A percentile compares a stretch with the other conserved stretches of the same genome.
Conservation (phyloP, 2,797 vertebrate genomes). For the Ptychadena robeensis region DNA sequence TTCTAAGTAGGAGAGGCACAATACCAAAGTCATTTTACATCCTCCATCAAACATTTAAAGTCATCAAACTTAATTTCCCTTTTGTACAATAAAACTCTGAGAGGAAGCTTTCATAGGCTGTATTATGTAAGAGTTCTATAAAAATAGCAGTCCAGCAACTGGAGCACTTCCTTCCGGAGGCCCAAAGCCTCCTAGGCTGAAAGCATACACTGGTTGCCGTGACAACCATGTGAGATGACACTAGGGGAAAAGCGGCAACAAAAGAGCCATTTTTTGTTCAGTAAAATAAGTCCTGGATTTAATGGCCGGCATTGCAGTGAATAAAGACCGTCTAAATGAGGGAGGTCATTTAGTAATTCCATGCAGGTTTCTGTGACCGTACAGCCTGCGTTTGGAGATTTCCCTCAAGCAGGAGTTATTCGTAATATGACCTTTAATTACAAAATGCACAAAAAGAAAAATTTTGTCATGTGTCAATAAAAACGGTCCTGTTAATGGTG, state of each 20-base stretch:
- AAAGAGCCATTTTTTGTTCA: slow-evolving; percentile 80
- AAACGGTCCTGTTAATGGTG: not conserved
- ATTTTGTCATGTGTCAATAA: not conserved
- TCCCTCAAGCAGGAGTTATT: slow-evolving; percentile 39
- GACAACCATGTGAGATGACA: slow-evolving; percentile 82
- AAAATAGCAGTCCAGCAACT: slow-evolving; percentile 78
- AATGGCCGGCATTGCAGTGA: slow-evolving; percentile 73
- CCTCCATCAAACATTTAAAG: slow-evolving; percentile 77
- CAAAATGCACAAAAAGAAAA: not conserved
- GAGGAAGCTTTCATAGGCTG: slow-evolving; percentile 80
- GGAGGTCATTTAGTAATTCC: slow-evolving; percentile 74
- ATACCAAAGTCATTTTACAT: slow-evolving; percentile 78
- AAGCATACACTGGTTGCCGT: slow-evolving; percentile 78
- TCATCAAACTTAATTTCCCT: slow-evolving; percentile 87
- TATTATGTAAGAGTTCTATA: slow-evolving; percentile 82
- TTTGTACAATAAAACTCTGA: slow-evolving; percentile 82
- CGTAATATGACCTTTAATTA: slow-evolving; percentile 33
- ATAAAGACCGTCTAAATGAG: slow-evolving; percentile 70
- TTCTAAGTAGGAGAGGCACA: slow-evolving; percentile 69
- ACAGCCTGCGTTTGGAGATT: slow-evolving; percentile 64
- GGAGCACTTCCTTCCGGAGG: slow-evolving; percentile 85
- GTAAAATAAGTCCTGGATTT: slow-evolving; percentile 79
- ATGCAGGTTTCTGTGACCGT: slow-evolving; percentile 73
- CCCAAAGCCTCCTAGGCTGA: slow-evolving; percentile 81
- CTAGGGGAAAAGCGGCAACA: slow-evolving; percentile 76